Percentiles rank a stretch among this genome's conserved stretches.
Evolutionary conservation across 2,797 vertebrate species (phyloP).

Genomic region (Podarcis siculus): DNA sequence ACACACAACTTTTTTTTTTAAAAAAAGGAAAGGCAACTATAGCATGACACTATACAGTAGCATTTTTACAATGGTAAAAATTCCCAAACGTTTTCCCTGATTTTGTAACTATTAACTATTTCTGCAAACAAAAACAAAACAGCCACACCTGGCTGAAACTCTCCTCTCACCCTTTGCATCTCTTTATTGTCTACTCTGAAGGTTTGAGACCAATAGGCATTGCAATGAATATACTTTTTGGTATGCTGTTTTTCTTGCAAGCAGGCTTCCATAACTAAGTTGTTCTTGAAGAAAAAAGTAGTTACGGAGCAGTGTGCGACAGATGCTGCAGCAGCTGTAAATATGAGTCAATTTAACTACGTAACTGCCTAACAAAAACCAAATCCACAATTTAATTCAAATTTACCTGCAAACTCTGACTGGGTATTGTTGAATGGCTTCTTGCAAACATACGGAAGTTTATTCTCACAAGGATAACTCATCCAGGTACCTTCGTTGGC

Average conservation of each 20-base stretch:
- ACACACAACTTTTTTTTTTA: background rate
- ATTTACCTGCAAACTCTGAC: slow-evolving; percentile 76
- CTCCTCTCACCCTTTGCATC: background rate
- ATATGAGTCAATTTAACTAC: background rate
- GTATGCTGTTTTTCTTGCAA: background rate
- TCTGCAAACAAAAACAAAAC: background rate
- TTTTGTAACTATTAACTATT: background rate
- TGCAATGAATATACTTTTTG: background rate
- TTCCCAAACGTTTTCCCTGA: too few relatives aligned
- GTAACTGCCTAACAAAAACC: background rate
- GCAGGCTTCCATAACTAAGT: background rate
- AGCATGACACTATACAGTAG: background rate
- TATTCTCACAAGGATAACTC: slow-evolving; percentile 79
- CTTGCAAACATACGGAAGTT: slow-evolving; percentile 91
- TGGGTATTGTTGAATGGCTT: slow-evolving; percentile 77
- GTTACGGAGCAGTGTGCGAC: background rate
- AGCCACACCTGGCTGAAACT: background rate
- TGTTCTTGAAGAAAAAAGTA: background rate
- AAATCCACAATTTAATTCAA: background rate
- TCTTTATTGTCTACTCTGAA: background rate
- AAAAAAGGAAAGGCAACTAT: slow-evolving; percentile 25
- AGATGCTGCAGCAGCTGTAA: background rate
- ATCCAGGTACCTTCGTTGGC: slow-evolving; percentile 79
- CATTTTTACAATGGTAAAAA: background rate
- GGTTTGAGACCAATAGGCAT: background rate